These are phyloP conservation scores for Ephialtes manifestator DNA, from an alignment of 2,888 invertebrate genomes.

Conservation along the genomic window DNA sequence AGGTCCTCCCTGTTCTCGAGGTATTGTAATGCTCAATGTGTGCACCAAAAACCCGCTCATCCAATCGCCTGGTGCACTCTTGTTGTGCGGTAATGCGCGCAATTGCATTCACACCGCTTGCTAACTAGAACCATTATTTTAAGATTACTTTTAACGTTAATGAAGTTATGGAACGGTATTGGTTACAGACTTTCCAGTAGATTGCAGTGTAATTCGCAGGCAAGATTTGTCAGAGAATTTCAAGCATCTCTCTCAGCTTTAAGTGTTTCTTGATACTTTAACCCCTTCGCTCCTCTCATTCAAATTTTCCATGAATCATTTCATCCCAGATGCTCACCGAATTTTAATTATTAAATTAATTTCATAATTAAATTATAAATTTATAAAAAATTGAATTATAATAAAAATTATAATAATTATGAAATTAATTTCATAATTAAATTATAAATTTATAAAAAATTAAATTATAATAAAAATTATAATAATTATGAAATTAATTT, in stretches of 20 bases:
- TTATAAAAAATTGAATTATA: no score
- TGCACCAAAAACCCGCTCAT: constrained; percentile 10
- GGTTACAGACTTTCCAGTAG: constrained; percentile 64
- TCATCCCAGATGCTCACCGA: no score
- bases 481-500: no score
- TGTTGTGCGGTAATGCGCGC: constrained; percentile 18
- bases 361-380: no score
- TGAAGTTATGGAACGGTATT: constrained; percentile 65
- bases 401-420: no score
- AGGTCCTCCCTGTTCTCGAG: background rate
- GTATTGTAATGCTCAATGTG: background rate
- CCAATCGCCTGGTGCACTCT: constrained; percentile 23
- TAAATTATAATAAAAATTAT: no score
- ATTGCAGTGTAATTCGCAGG: constrained; percentile 38
- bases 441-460: no score
- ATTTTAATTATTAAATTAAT: no score
- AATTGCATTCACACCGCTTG: constrained; percentile 49
- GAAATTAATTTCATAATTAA: no score
- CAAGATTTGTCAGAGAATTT: constrained; percentile 18
- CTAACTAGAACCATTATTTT: constrained; percentile 55
- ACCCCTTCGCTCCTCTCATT: background rate
- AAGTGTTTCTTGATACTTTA: background rate
- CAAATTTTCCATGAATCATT: background rate
- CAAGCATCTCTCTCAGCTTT: background rate
- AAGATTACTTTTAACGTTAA: constrained; percentile 55